Percentiles rank a stretch among this genome's conserved stretches.
Conservation (phyloP, 2,797 vertebrate species). For the Balearica regulorum region DNA sequence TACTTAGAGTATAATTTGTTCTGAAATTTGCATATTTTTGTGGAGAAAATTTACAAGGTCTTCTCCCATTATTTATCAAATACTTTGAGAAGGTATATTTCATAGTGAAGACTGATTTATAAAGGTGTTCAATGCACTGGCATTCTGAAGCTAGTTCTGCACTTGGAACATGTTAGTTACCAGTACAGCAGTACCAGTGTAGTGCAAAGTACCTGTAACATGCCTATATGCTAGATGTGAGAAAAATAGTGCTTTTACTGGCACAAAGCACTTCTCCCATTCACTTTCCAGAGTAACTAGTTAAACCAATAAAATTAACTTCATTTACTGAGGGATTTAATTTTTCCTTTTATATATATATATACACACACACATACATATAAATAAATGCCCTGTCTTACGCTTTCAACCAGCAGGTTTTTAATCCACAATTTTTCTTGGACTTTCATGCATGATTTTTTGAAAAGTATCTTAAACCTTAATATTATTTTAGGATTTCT, state of each 20-base stretch:
- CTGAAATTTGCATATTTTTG: not conserved
- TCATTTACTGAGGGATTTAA: not conserved
- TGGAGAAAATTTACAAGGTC: not conserved
- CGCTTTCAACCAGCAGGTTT: not conserved
- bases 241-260: not conserved
- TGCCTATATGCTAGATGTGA: not conserved
- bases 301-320: not conserved
- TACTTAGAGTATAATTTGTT: not conserved
- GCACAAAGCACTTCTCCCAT: not conserved
- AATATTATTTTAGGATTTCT: not conserved
- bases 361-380: too few relatives aligned
- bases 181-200: not conserved
- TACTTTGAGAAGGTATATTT: not conserved
- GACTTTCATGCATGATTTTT: not conserved
- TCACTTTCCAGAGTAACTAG: not conserved
- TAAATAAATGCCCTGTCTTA: not conserved
- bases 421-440: not conserved
- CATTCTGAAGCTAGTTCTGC: not conserved
- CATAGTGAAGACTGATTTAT: not conserved
- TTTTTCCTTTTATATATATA: not conserved
- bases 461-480: not conserved
- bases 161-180: not conserved
- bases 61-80: not conserved
- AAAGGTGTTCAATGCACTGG: not conserved
- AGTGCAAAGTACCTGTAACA: not conserved